Base-by-base conservation (phyloP, 2,797 vertebrate species). In the Pipistrellus kuhlii region DNA sequence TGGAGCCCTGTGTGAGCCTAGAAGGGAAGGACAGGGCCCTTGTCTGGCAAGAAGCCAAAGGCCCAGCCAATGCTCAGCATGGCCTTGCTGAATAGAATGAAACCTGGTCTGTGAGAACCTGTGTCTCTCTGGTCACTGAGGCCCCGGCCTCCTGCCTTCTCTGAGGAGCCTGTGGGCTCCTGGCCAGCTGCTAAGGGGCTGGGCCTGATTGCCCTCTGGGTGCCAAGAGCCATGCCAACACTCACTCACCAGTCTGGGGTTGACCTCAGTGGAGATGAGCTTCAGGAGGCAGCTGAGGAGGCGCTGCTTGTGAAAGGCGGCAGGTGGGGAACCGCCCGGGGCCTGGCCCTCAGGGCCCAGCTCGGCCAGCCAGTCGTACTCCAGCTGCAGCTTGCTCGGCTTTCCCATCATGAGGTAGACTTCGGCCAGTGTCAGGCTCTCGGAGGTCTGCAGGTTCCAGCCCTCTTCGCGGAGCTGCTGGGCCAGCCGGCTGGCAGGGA, bases 391-490 rank as follows among this genome's bases (percentile, higher is more conserved):
- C 97, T 99, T 99, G 93, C 98, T 99, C 0, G 99, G 99, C 97
- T 99, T 99, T 96, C 99, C 99, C 97, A 99, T 99, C 99, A 99
- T 99, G 98, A 99, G 99, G 98, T 99, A 99, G 97, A 99, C 98
- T 98, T 99, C 99, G 1, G 99, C 99, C 97, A 99, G 97, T 0
- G 99, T 99, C 95, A 99, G 99, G 96, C 99, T 99, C 96, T 99
- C 99, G 0, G 99, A 98, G 25, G 99, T 99, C 57, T 99, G 98
- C 9, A 98, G 94, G 48, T 98, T 99, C 99, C 99, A 99, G 94
- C 99, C 99, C 93, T 99, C 99, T 91, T 99, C 99, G 20, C 99
- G 98, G 88, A 99, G 98, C 97, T 99, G 99, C 88, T 99, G 98
- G 46, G 98, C 98, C 6, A 98, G 97, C 77, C 98, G 98, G 95